phyloP scores from a whole-genome alignment of 2,797 vertebrate genomes.

The Sebastes oblongus region DNA sequence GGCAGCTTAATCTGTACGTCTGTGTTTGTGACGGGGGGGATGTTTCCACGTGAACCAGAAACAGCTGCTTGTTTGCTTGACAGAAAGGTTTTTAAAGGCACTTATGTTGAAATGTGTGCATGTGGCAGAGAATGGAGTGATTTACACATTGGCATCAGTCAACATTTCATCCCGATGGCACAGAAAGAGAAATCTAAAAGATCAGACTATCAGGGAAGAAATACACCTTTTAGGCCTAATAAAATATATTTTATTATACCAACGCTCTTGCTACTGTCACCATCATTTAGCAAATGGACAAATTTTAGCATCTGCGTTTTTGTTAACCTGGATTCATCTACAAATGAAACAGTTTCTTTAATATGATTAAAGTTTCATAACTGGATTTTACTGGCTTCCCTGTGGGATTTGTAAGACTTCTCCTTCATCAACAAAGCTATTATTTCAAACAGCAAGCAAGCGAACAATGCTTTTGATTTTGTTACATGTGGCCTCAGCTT shows the following conservation, averaged over 20 bases:
- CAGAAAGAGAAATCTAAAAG: background rate
- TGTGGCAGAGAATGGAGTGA: background rate
- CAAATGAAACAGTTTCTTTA: background rate
- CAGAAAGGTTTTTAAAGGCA: background rate
- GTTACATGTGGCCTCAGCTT: slow-evolving; percentile 24
- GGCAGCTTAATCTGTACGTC: background rate
- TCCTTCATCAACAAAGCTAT: slow-evolving; percentile 7
- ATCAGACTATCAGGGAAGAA: background rate
- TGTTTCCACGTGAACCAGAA: background rate
- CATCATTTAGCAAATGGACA: background rate
- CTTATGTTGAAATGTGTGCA: background rate
- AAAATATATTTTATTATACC: background rate
- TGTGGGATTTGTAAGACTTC: slow-evolving; percentile 14
- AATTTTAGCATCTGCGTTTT: background rate
- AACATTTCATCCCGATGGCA: background rate
- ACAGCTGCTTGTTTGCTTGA: background rate
- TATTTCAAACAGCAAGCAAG: background rate
- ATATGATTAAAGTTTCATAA: background rate
- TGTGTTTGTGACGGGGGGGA: background rate
- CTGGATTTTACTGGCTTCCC: slow-evolving; percentile 2
- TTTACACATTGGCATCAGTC: background rate
- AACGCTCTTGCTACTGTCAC: background rate
- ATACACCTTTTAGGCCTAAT: background rate
- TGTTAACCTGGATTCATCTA: background rate
- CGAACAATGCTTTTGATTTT: slow-evolving; percentile 12